A percentile compares a stretch with the other conserved stretches of the same genome.
Evolutionary conservation across 2,113 vertebrate genomes (phyloP).

Genomic region (Martes martes): DNA sequence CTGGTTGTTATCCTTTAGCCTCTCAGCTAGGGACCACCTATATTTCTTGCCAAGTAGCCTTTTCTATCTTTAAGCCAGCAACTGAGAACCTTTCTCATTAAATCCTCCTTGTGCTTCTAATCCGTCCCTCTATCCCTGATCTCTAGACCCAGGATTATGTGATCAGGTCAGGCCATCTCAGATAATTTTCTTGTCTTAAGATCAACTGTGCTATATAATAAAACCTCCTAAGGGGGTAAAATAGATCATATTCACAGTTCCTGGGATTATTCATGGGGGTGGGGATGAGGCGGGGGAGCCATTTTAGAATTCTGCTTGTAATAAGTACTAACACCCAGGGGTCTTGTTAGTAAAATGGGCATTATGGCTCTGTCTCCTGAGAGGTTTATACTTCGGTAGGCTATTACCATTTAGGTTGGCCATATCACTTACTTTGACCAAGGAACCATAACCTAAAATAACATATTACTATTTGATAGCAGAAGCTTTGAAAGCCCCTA

Average conservation of each 20-base stretch:
- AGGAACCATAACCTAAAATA: not conserved
- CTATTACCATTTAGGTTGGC: not conserved
- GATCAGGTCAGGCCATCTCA: not conserved
- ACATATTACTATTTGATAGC: not conserved
- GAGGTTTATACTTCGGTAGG: not conserved
- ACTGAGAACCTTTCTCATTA: not conserved
- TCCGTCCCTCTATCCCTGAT: not conserved
- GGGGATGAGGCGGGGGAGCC: not conserved
- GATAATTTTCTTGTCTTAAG: not conserved
- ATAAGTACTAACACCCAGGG: not conserved
- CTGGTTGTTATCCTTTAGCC: rapidly evolving
- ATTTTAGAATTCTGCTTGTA: not conserved
- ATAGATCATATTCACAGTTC: not conserved
- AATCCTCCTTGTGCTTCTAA: not conserved
- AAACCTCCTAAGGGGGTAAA: not conserved
- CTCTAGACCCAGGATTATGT: not conserved
- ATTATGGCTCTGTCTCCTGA: not conserved
- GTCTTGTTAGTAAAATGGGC: not conserved
- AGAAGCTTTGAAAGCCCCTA: not conserved
- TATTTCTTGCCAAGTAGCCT: not conserved
- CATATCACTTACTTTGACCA: not conserved
- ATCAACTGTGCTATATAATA: not conserved
- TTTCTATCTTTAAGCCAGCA: not conserved
- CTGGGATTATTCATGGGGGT: not conserved
- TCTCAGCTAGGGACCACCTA: not conserved